Conservation (phyloP, 2,113 vertebrate genomes). For the Formicarius rufipectus region DNA sequence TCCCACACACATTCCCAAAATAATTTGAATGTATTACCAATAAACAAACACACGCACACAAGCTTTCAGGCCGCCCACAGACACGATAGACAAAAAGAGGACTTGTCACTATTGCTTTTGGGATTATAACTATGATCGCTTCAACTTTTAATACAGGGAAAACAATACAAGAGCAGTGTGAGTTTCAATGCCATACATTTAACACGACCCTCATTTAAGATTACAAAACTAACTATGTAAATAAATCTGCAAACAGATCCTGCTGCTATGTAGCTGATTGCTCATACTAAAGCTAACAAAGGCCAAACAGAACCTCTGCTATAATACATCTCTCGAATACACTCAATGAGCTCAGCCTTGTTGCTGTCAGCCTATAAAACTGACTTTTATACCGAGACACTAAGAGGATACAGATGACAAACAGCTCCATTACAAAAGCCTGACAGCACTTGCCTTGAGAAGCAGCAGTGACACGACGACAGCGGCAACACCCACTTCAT, state of each 20-base stretch:
- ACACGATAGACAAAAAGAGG: conserved; percentile 27
- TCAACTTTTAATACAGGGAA: neutral
- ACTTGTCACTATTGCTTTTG: conserved; percentile 16
- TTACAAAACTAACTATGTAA: neutral
- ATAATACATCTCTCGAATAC: neutral
- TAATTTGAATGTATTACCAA: conserved; percentile 64
- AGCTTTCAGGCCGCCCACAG: conserved; percentile 45
- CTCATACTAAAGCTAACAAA: neutral
- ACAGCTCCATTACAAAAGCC: neutral
- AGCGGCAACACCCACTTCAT: neutral
- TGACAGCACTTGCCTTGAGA: neutral
- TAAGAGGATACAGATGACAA: neutral
- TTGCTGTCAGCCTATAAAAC: neutral
- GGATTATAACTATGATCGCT: conserved; percentile 17
- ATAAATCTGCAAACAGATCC: neutral
- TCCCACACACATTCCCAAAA: conserved; percentile 75
- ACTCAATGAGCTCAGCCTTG: neutral
- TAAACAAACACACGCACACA: conserved; percentile 5
- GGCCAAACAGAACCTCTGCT: neutral
- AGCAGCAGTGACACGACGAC: neutral
- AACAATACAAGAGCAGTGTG: neutral
- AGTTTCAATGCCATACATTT: neutral
- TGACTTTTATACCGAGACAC: neutral
- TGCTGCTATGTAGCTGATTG: neutral
- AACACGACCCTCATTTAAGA: neutral